phyloP scores from a whole-genome alignment of 1,140 invertebrate species.

The Gryon sp. region DNA sequence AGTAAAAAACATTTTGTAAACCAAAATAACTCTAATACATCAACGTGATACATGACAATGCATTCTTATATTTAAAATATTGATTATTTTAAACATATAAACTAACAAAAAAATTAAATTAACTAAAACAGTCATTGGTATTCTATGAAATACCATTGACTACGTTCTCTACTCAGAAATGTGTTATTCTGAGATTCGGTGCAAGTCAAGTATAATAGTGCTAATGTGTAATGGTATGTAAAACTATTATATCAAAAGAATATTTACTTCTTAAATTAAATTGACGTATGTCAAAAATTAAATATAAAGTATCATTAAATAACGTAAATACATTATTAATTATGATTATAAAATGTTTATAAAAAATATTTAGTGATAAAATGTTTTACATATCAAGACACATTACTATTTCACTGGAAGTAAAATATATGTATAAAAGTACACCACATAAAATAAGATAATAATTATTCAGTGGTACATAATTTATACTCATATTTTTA shows the following conservation, averaged over 20 bases:
- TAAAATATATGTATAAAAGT: conserved; percentile 47
- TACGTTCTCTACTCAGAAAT: conserved; percentile 32
- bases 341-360: no score
- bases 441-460: conserved; percentile 16
- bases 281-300: no score
- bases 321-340: no score
- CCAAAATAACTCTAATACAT: conserved; percentile 22
- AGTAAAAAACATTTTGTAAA: no score
- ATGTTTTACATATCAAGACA: conserved; percentile 11
- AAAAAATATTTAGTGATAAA: no score
- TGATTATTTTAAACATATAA: conserved; percentile 28
- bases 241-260: no score
- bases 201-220: conserved; percentile 30
- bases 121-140: conserved; percentile 44
- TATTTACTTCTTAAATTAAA: no score
- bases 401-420: conserved; percentile 12
- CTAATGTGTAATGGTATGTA: conserved; percentile 24
- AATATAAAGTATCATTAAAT: no score
- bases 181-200: conserved; percentile 43
- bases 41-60: conserved; percentile 53
- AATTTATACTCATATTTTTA: conserved; percentile 32
- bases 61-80: conserved; percentile 50
- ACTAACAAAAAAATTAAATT: conserved; percentile 43
- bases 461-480: conserved; percentile 16
- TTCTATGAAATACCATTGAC: conserved; percentile 39